phyloP scores from a whole-genome alignment of 2,113 vertebrate genomes.

The Apodemus speciosus region DNA sequence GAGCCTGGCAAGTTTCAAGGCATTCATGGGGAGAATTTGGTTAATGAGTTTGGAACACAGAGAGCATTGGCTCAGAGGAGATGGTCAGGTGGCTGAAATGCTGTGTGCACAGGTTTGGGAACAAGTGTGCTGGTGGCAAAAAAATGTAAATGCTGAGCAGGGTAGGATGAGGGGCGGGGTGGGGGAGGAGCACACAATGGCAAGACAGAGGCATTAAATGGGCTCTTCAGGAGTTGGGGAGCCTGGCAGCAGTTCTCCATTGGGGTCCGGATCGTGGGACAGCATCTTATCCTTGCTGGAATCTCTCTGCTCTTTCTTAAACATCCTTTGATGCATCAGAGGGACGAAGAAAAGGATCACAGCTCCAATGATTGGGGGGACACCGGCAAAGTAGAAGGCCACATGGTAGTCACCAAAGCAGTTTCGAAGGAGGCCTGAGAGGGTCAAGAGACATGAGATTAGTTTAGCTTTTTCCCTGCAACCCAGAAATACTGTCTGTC shows the following conservation, averaged over 20 bases:
- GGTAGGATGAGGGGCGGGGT: not conserved
- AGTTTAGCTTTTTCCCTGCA: not conserved
- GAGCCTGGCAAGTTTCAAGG: constrained; percentile 69
- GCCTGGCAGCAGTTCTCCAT: constrained; percentile 94
- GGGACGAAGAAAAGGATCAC: constrained; percentile 95
- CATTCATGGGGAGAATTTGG: constrained; percentile 70
- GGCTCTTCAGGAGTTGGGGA: constrained; percentile 92
- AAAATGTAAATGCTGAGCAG: constrained; percentile 74
- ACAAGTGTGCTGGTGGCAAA: constrained; percentile 78
- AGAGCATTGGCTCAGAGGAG: constrained; percentile 68
- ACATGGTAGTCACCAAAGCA: constrained; percentile 91
- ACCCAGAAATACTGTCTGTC: not conserved
- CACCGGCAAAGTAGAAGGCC: constrained; percentile 96
- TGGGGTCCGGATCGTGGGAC: constrained; percentile 87
- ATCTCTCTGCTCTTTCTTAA: constrained; percentile 87
- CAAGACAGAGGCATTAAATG: constrained; percentile 84
- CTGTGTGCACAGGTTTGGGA: constrained; percentile 69
- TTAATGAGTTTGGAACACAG: constrained; percentile 71
- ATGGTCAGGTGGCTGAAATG: constrained; percentile 68
- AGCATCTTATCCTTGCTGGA: constrained; percentile 92
- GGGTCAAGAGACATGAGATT: constrained; percentile 25
- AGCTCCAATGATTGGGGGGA: constrained; percentile 94
- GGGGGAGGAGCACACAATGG: not conserved
- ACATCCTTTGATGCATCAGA: constrained; percentile 89
- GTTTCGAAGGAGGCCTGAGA: constrained; percentile 92